Evolutionary conservation across 2,113 vertebrate genomes (phyloP), one percentile per base, ranked within the genome.

Genomic region (Panurus biarmicus): DNA sequence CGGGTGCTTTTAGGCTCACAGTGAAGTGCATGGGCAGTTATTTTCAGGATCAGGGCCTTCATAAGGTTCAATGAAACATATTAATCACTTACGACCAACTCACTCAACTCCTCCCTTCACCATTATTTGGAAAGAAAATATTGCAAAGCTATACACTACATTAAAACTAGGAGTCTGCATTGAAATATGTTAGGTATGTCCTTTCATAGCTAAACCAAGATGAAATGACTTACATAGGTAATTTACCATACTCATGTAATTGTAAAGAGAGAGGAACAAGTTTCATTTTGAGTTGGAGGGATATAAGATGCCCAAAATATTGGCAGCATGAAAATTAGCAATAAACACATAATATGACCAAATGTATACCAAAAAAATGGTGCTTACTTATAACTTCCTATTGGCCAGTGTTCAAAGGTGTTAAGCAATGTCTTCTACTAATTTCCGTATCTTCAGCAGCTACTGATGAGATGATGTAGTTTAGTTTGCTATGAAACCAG

Each of bases 61-160:
- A 33, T 35, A 95, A 94, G 94, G 94, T 97, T 95, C 94, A 96
- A 60, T 2, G 69, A 88, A 93, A 96, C 0, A 0, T 83, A 97
- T 95, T 96, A 95, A 96, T 96, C 96, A 95, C 85, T 90, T 54
- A 58, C 5, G 1, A 86, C n/a, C 69, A 88, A 75, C 65, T 97
- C 96, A 94, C 90, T 96, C 95, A 95, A 88, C 87, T 95, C 85
- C 61, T 94, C 53, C 93, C 91, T 78, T 71, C 69, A 45, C 82
- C 0, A 0, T 48, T 95, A 94, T 95, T 97, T 96, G 74, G 79
- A 95, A 83, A 95, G 95, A 95, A 93, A 96, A 96, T 94, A 93
- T 3, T 33, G 3, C 85, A 77, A 38, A 72, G 36, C 29, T 77
- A 35, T 33, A 82, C 19, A 87, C 57, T 79, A 64, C 83, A 65